These are phyloP conservation scores for Melospiza melodia DNA, from an alignment of 2,113 vertebrate genomes.

Conservation along the genomic window DNA sequence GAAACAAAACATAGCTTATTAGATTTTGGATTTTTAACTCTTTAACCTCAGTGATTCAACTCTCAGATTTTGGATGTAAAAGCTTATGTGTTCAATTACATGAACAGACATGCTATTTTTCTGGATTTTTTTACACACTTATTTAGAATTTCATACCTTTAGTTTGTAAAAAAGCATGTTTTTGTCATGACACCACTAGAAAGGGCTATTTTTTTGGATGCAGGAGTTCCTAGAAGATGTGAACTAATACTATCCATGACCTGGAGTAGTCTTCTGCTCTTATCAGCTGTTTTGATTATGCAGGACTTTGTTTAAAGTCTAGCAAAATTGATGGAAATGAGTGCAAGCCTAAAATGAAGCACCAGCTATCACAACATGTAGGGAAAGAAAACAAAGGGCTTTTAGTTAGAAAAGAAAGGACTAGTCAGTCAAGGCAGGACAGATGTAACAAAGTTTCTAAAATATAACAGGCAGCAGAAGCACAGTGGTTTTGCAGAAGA, in stretches of 20 bases:
- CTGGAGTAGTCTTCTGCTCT: not conserved
- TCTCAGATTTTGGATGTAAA: not conserved
- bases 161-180: not conserved
- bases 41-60: not conserved
- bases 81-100: not conserved
- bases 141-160: not conserved
- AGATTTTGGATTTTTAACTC: not conserved
- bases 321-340: not conserved
- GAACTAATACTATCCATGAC: not conserved
- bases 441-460: not conserved
- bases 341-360: not conserved
- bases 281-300: not conserved
- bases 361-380: not conserved
- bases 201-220: not conserved
- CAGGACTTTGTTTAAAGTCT: not conserved
- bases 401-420: not conserved
- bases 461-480: not conserved
- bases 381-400: not conserved
- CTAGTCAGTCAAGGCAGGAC: not conserved
- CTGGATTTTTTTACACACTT: not conserved
- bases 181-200: not conserved
- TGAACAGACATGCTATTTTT: not conserved
- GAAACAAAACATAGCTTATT: not conserved
- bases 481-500: not conserved
- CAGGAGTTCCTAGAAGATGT: not conserved